These are phyloP conservation scores for Rhombomys opimus DNA, from an alignment of 2,113 vertebrate genomes.

Conservation along the genomic window DNA sequence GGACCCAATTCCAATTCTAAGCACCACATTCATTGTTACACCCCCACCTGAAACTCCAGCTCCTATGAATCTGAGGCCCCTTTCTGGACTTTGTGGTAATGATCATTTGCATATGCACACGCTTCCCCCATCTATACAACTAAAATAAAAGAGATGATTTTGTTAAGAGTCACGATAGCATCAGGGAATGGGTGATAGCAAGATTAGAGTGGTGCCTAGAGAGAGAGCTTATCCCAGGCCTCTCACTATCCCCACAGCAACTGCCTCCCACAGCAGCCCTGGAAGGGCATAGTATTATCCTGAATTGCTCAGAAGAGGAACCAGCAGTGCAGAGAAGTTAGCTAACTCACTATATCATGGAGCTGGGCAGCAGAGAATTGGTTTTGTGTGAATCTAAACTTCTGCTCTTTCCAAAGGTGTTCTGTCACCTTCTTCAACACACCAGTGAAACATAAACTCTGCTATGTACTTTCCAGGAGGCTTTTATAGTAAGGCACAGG, in stretches of 20 bases:
- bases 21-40: neutral
- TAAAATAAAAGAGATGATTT: neutral
- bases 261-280: neutral
- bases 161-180: no score
- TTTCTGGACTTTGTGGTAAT: neutral
- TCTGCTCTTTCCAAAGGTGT: neutral
- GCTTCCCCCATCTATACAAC: neutral
- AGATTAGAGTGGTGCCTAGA: neutral
- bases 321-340: neutral
- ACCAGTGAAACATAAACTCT: neutral
- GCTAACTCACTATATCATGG: neutral
- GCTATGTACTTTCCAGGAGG: neutral
- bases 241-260: rapidly evolving
- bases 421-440: neutral
- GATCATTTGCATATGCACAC: neutral
- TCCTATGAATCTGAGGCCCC: neutral
- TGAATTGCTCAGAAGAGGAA: neutral
- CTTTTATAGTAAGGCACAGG: neutral
- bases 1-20: neutral
- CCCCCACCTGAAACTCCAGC: neutral
- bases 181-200: neutral
- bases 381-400: neutral
- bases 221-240: neutral
- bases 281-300: neutral
- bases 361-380: neutral